Evolutionary conservation across 2,797 vertebrate genomes (phyloP).

Genomic region (Odontamblyopus lacepedii): DNA sequence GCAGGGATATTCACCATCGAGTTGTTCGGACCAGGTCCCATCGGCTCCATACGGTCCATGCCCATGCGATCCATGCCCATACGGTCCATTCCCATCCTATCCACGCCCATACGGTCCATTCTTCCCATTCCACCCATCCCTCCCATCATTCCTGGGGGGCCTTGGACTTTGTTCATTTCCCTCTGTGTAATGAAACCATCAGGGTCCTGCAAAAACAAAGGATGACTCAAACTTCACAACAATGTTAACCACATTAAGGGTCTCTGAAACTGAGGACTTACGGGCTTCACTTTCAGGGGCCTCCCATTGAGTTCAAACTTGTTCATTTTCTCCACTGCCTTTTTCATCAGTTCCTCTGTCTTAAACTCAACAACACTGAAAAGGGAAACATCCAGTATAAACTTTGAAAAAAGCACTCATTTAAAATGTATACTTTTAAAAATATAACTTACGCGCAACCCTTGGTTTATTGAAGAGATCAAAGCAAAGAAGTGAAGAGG

Average conservation of each 20-base stretch:
- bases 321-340: slow-evolving; percentile 96
- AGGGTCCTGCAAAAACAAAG: slow-evolving; percentile 79
- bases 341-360: slow-evolving; percentile 97
- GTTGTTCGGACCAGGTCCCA: slow-evolving; percentile 85
- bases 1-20: slow-evolving; percentile 90
- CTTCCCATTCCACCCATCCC: slow-evolving; percentile 63
- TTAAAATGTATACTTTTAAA: too few relatives aligned
- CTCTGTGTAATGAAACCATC: slow-evolving; percentile 92
- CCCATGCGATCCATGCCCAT: slow-evolving; percentile 62
- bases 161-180: slow-evolving; percentile 85
- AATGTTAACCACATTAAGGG: background rate
- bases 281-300: slow-evolving; percentile 96
- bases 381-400: slow-evolving; percentile 13
- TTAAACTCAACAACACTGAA: slow-evolving; percentile 97
- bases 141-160: slow-evolving; percentile 68
- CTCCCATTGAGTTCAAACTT: slow-evolving; percentile 94
- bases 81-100: slow-evolving; percentile 79
- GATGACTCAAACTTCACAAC: background rate
- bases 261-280: slow-evolving; percentile 54
- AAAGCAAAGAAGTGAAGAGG: slow-evolving; percentile 40
- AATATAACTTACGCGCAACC: slow-evolving; percentile 94
- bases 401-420: background rate
- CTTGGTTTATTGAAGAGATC: slow-evolving; percentile 76
- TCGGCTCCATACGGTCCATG: slow-evolving; percentile 69
- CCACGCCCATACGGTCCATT: slow-evolving; percentile 76